phyloP scores from a whole-genome alignment of 2,888 invertebrate species.

The Drosophila maculinotata region DNA sequence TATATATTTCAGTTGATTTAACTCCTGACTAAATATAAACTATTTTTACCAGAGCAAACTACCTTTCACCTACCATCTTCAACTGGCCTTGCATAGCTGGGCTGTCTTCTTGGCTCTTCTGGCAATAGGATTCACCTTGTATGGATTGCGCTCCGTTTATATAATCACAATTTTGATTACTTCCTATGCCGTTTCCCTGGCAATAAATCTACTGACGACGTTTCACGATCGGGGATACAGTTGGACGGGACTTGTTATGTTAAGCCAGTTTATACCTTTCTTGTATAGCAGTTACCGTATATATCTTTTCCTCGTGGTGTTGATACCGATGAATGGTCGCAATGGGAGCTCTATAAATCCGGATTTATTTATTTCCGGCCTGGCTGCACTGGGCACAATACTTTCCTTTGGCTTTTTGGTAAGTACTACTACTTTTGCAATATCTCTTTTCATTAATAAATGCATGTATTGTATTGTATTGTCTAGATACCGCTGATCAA shows the following conservation, averaged over 20 bases:
- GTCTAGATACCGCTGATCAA: slow-evolving; percentile 80
- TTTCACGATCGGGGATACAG: slow-evolving; percentile 71
- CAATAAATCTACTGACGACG: slow-evolving; percentile 74
- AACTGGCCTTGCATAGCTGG: slow-evolving; percentile 82
- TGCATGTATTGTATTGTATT: no score
- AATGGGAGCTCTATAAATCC: slow-evolving; percentile 86
- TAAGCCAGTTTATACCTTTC: slow-evolving; percentile 84
- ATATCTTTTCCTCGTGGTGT: slow-evolving; percentile 85
- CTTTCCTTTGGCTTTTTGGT: slow-evolving; percentile 83
- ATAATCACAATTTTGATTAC: slow-evolving; percentile 74
- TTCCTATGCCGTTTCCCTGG: slow-evolving; percentile 75
- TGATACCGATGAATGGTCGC: slow-evolving; percentile 88
- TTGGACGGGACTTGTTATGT: slow-evolving; percentile 76
- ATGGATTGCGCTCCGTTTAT: slow-evolving; percentile 78
- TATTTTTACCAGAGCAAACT: slow-evolving; percentile 73
- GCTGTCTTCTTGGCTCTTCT: slow-evolving; percentile 74
- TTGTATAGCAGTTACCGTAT: slow-evolving; percentile 85
- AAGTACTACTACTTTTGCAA: slow-evolving; percentile 28
- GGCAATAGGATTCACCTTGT: slow-evolving; percentile 60
- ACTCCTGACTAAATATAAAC: not conserved
- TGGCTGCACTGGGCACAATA: slow-evolving; percentile 80
- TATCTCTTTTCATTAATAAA: no score
- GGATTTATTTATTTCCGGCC: slow-evolving; percentile 86
- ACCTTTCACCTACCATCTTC: slow-evolving; percentile 69
- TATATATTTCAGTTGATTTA: not conserved